Evolutionary conservation across 1,140 invertebrate genomes (phyloP).

Genomic region (Pseudomyrmex pallidus): DNA sequence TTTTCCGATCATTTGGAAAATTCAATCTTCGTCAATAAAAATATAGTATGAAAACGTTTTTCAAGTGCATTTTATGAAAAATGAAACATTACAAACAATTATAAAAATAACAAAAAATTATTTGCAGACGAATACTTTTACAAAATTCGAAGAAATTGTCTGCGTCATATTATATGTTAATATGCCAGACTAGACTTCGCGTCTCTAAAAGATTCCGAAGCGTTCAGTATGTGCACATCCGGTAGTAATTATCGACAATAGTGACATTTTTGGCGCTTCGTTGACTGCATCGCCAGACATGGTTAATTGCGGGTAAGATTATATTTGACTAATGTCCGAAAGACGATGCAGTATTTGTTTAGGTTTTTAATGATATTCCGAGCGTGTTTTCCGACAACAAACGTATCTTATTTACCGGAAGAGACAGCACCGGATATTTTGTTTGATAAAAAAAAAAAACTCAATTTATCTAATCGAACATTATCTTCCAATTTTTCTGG

Average conservation of each 20-base stretch:
- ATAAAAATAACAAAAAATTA: conserved; percentile 19
- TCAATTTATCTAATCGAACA: background rate
- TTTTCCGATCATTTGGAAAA: conserved; percentile 2
- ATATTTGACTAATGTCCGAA: background rate
- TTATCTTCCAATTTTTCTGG: background rate
- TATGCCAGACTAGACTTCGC: conserved; percentile 10
- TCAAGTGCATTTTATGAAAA: background rate
- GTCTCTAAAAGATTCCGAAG: conserved; percentile 20
- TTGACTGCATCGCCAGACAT: conserved; percentile 25
- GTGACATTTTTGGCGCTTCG: conserved; percentile 61
- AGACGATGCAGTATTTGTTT: conserved; percentile 47
- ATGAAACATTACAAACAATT: background rate
- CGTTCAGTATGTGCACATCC: conserved; percentile 32
- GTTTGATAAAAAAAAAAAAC: background rate
- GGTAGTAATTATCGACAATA: conserved; percentile 66
- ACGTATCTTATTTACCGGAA: conserved; percentile 46
- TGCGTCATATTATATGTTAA: conserved; percentile 10
- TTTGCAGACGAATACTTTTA: conserved; percentile 21
- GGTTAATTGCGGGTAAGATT: background rate
- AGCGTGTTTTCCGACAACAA: conserved; percentile 25
- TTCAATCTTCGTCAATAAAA: conserved; percentile 20
- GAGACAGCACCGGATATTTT: background rate
- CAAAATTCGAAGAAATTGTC: background rate
- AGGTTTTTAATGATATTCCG: conserved; percentile 52
- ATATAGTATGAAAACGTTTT: background rate